phyloP scores from a whole-genome alignment of 2,113 vertebrate genomes.

The Equus przewalskii region DNA sequence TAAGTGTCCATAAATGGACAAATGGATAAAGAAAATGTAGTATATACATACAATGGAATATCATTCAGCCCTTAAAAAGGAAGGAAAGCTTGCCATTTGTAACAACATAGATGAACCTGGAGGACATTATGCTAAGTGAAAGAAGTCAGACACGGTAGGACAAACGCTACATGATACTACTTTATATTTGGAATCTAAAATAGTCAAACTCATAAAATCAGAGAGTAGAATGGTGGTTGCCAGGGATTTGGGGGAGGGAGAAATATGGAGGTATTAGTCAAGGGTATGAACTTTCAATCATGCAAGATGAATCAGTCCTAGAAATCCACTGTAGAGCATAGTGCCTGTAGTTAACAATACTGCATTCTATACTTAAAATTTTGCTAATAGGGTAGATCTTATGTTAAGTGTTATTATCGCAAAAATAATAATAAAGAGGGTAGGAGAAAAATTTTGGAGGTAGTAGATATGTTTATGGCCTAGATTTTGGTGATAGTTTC shows the following conservation, averaged over 20 bases:
- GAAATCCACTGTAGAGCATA: not conserved
- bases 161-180: not conserved
- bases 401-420: not conserved
- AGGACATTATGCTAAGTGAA: not conserved
- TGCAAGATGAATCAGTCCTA: not conserved
- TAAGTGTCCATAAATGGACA: not conserved
- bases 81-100: not conserved
- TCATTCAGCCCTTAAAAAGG: not conserved
- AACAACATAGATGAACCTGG: not conserved
- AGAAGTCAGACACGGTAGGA: not conserved
- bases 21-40: not conserved
- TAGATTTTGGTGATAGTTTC: not conserved
- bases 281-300: not conserved
- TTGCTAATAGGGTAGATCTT: not conserved
- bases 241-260: not conserved
- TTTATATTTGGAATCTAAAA: constrained; percentile 8
- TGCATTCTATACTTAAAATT: not conserved
- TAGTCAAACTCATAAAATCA: not conserved
- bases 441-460: not conserved
- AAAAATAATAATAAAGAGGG: not conserved
- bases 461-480: not conserved
- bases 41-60: not conserved
- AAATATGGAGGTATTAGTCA: not conserved
- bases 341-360: not conserved
- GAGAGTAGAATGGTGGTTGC: not conserved